A percentile compares a stretch with the other conserved stretches of the same genome.
Conservation (phyloP, 2,797 vertebrate genomes). For the Dryobates pubescens region DNA sequence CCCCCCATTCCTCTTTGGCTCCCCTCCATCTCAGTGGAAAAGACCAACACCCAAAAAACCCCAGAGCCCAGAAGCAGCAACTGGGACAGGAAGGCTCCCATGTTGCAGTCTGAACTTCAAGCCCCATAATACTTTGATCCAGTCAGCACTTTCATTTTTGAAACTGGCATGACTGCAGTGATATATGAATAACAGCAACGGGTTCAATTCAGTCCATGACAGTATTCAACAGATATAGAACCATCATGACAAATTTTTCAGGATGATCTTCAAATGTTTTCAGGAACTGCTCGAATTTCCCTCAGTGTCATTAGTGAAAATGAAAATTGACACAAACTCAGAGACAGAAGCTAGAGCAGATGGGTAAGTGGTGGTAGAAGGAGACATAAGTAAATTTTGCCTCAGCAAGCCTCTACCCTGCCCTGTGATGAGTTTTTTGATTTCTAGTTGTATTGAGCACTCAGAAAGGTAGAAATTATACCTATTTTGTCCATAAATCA, state of each 20-base stretch:
- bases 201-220: too few species aligned
- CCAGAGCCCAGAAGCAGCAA: too few species aligned
- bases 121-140: too few species aligned
- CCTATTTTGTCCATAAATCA: not conserved
- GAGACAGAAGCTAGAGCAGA: not conserved
- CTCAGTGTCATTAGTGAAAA: not conserved
- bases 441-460: not conserved
- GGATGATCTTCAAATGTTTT: not conserved
- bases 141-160: too few species aligned
- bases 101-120: too few species aligned
- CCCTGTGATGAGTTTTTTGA: not conserved
- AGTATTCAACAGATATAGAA: rapidly evolving
- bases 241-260: not conserved
- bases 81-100: too few species aligned
- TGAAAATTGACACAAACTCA: not conserved
- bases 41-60: too few species aligned
- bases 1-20: too few species aligned
- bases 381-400: not conserved
- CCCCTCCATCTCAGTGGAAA: too few species aligned
- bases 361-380: not conserved
- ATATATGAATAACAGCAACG: too few species aligned
- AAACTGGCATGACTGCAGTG: too few species aligned
- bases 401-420: not conserved
- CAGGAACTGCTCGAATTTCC: not conserved
- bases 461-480: not conserved